A percentile compares a stretch with the other conserved stretches of the same genome.
Evolutionary conservation across 2,113 vertebrate genomes (phyloP).

Genomic region (Sinosuthora webbiana): DNA sequence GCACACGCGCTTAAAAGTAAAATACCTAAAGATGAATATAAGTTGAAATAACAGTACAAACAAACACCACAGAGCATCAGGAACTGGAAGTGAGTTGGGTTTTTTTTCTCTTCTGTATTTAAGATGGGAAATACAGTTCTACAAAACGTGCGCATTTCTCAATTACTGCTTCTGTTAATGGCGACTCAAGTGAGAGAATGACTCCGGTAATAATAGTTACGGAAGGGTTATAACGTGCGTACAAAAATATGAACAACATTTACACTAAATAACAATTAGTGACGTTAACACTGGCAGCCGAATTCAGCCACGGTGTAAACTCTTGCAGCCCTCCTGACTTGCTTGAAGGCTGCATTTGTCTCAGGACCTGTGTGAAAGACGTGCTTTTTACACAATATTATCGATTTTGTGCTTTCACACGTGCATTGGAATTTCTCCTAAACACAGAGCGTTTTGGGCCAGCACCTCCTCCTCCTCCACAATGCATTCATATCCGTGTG

Average conservation of each 20-base stretch:
- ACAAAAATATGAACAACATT: slow-evolving; percentile 13
- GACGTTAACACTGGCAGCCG: neutral
- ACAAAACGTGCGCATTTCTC: neutral
- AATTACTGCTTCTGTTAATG: neutral
- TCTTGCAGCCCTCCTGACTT: neutral
- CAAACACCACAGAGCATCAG: too few relatives aligned
- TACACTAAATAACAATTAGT: neutral
- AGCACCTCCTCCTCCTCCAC: neutral
- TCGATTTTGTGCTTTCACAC: neutral
- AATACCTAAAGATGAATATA: neutral
- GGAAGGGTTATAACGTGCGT: neutral
- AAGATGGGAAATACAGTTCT: neutral
- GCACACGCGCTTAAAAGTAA: accelerated
- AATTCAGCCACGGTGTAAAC: neutral
- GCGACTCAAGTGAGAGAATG: neutral
- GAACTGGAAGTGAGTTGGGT: neutral
- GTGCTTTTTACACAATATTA: neutral
- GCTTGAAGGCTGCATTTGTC: neutral
- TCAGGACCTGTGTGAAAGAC: neutral
- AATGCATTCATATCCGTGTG: accelerated
- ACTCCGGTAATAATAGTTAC: neutral
- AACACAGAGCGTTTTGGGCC: accelerated
- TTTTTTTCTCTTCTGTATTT: neutral
- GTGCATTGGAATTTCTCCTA: neutral
- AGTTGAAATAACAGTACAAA: neutral